Conservation (phyloP, 2,888 invertebrate species). For the Apotomis betuletana region DNA sequence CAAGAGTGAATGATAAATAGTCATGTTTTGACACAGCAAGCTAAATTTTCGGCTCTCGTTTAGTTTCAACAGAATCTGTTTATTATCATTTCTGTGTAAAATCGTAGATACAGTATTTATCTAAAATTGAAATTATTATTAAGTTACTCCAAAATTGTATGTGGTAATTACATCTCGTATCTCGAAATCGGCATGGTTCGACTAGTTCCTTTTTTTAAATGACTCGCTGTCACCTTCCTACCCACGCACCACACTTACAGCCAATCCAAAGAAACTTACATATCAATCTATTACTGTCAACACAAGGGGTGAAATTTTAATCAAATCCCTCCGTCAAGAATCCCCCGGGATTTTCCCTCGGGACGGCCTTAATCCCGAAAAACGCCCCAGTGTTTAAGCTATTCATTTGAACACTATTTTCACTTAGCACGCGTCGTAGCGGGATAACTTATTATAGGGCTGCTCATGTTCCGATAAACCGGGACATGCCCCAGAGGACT, state of each 20-base stretch:
- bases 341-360: conserved; percentile 72
- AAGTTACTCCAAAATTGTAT: too few species aligned
- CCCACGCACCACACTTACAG: conserved; percentile 46
- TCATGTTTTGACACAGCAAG: too few species aligned
- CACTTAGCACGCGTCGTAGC: conserved; percentile 57
- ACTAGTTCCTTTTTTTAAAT: neutral
- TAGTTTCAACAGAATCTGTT: too few species aligned
- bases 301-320: conserved; percentile 78
- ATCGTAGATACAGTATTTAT: too few species aligned
- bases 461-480: conserved; percentile 14
- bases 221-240: neutral
- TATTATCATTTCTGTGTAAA: too few species aligned
- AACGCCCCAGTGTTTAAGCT: conserved; percentile 78
- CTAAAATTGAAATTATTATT: too few species aligned
- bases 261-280: conserved; percentile 55
- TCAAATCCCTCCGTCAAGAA: conserved; percentile 75
- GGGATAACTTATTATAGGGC: conserved; percentile 33
- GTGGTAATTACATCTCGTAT: too few species aligned
- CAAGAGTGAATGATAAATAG: too few species aligned
- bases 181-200: neutral
- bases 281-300: conserved; percentile 81
- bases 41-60: too few species aligned
- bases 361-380: conserved; percentile 67
- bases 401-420: conserved; percentile 78
- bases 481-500: conserved; percentile 5